Evolutionary conservation across 2,797 vertebrate species (phyloP).

Genomic region (Notamacropus eugenii): DNA sequence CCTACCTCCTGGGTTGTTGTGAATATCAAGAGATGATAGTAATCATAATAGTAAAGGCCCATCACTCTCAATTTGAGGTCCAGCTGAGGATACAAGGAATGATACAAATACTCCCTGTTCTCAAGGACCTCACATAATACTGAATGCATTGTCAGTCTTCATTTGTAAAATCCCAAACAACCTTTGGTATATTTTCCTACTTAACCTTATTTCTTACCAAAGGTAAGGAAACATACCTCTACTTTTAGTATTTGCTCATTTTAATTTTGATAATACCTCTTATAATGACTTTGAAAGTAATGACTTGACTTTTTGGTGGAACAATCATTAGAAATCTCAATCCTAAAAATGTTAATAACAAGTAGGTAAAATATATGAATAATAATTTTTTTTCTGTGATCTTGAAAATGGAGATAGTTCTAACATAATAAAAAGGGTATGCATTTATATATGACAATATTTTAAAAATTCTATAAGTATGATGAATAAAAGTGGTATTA

Average conservation of each 20-base stretch:
- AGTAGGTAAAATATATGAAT: conserved; percentile 60
- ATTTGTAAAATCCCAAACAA: background rate
- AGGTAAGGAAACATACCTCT: conserved; percentile 62
- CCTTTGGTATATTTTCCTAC: background rate
- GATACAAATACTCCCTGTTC: background rate
- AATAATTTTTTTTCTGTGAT: conserved; percentile 59
- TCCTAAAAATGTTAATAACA: conserved; percentile 73
- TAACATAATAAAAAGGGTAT: conserved; percentile 61
- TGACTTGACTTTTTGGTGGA: conserved; percentile 64
- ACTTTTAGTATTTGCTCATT: conserved; percentile 66
- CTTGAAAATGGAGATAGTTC: conserved; percentile 57
- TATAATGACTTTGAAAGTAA: conserved; percentile 77
- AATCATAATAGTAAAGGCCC: background rate
- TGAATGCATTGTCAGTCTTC: background rate
- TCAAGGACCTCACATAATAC: background rate
- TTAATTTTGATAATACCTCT: conserved; percentile 71
- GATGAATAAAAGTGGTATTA: conserved; percentile 48
- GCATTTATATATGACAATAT: conserved; percentile 38
- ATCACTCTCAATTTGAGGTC: background rate
- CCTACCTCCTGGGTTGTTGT: background rate
- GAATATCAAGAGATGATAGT: background rate
- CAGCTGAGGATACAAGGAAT: background rate
- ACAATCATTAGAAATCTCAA: conserved; percentile 77
- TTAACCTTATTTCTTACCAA: conserved; percentile 65
- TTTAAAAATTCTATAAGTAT: conserved; percentile 53